A percentile compares a stretch with the other conserved stretches of the same genome.
phyloP scores from a whole-genome alignment of 2,797 vertebrate species.

The Phaenicophaeus curvirostris region DNA sequence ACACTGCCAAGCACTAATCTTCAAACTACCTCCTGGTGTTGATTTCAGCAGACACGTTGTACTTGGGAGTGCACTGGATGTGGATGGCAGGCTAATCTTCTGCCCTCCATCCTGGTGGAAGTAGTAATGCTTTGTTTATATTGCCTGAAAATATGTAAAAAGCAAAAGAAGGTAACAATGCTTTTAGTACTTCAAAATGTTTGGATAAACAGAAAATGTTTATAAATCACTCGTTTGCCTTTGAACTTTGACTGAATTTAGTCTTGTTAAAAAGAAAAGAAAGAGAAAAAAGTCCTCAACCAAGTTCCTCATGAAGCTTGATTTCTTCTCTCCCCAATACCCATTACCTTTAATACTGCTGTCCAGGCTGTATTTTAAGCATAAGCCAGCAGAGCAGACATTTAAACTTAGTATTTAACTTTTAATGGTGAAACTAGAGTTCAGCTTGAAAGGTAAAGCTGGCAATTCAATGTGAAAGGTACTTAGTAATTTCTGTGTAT shows the following conservation, averaged over 20 bases:
- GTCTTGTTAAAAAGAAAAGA: background rate
- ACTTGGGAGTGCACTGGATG: background rate
- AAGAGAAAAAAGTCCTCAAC: background rate
- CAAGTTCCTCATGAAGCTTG: accelerated
- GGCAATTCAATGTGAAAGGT: background rate
- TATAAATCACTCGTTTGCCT: background rate
- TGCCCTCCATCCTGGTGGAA: background rate
- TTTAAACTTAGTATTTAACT: background rate
- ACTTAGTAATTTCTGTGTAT: background rate
- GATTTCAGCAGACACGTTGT: accelerated
- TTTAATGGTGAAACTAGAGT: background rate
- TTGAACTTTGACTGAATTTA: background rate
- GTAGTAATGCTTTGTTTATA: background rate
- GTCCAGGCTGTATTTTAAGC: background rate
- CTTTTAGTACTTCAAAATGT: background rate
- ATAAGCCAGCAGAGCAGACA: background rate
- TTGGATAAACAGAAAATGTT: background rate
- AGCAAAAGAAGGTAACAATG: background rate
- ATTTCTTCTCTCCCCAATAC: background rate
- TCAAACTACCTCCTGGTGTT: background rate
- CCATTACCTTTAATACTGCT: background rate
- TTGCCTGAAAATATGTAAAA: background rate
- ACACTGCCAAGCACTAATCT: background rate
- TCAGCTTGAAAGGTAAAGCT: background rate
- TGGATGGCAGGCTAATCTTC: background rate